phyloP scores from a whole-genome alignment of 2,888 invertebrate genomes.

The Poecilus cupreus region DNA sequence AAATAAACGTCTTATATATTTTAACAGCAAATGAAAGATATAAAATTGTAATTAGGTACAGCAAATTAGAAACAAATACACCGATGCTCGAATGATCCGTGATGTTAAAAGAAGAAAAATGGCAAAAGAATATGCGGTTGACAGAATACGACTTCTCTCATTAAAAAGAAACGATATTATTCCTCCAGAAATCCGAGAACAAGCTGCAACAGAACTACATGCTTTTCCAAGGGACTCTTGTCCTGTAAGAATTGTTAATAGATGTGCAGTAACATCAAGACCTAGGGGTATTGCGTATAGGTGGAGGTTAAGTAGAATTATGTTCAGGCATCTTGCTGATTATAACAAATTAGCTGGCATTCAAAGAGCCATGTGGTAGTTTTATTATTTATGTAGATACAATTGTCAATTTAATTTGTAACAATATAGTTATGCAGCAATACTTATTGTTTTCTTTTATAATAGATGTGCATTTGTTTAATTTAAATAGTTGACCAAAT shows the following conservation, averaged over 20 bases:
- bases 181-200: constrained; percentile 86
- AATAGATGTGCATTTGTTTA: no score
- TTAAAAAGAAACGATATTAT: constrained; percentile 90
- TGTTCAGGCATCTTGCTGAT: constrained; percentile 94
- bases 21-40: neutral
- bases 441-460: no score
- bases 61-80: constrained; percentile 85
- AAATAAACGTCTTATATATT: neutral
- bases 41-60: constrained; percentile 77
- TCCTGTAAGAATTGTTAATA: constrained; percentile 79
- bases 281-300: constrained; percentile 85
- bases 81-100: constrained; percentile 88
- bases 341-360: constrained; percentile 94
- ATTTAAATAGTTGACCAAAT: no score
- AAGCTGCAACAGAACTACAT: constrained; percentile 83
- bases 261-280: constrained; percentile 94
- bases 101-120: constrained; percentile 89
- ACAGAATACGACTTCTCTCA: constrained; percentile 87
- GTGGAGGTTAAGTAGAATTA: constrained; percentile 92
- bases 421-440: neutral
- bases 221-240: constrained; percentile 86
- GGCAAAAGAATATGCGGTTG: constrained; percentile 83
- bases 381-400: neutral
- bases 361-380: constrained; percentile 94
- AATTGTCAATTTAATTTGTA: neutral